These are phyloP conservation scores for Varanus komodoensis DNA, from an alignment of 2,113 vertebrate species.

Conservation along the genomic window DNA sequence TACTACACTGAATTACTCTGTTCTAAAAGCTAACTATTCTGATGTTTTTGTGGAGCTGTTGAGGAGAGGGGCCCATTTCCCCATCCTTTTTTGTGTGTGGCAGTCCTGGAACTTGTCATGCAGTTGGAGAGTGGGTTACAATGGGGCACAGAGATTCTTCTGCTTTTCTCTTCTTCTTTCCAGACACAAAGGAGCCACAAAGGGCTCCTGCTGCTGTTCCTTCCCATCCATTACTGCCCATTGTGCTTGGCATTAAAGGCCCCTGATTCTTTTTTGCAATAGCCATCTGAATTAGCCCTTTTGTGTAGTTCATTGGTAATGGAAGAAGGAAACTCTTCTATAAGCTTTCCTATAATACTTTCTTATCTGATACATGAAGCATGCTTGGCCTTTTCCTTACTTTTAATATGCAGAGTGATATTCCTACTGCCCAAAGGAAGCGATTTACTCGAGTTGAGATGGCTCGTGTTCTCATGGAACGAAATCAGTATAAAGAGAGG, in stretches of 20 bases:
- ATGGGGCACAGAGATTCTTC: background rate
- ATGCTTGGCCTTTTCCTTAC: constrained; percentile 9
- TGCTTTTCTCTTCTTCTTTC: background rate
- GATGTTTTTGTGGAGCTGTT: background rate
- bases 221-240: background rate
- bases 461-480: constrained; percentile 97
- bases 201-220: background rate
- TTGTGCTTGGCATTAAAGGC: constrained; percentile 15
- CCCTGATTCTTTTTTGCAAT: background rate
- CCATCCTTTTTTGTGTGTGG: background rate
- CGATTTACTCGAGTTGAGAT: constrained; percentile 97
- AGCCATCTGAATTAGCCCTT: constrained; percentile 37
- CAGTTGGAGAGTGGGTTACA: background rate
- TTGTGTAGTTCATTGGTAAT: background rate
- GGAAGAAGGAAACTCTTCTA: background rate
- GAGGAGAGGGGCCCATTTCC: background rate
- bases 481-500: constrained; percentile 98
- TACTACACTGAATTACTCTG: too few species aligned
- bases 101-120: background rate
- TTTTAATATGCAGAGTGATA: constrained; percentile 84
- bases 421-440: constrained; percentile 96
- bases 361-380: background rate
- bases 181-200: background rate
- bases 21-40: background rate
- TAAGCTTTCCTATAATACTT: background rate